These are phyloP conservation scores for Phaethon lepturus DNA, from an alignment of 2,113 vertebrate species.

Conservation along the genomic window DNA sequence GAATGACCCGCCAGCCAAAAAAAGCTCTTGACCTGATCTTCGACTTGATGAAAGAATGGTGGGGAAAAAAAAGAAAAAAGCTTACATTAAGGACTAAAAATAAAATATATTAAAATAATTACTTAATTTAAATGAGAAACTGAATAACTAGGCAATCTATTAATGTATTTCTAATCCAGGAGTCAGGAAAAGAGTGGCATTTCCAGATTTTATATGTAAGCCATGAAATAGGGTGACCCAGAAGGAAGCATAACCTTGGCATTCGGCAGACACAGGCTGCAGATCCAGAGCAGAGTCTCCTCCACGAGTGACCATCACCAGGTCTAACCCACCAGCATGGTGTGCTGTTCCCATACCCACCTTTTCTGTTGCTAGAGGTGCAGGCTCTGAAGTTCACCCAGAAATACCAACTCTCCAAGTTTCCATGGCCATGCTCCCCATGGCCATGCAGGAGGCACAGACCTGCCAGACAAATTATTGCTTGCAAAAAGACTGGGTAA, in stretches of 20 bases:
- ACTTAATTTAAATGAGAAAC: not conserved
- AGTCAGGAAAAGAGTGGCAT: not conserved
- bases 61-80: too few relatives aligned
- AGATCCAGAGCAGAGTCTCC: not conserved
- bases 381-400: not conserved
- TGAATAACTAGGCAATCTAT: not conserved
- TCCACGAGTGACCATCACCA: accelerated
- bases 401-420: not conserved
- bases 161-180: not conserved
- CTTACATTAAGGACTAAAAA: not conserved
- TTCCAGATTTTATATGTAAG: not conserved
- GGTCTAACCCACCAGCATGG: not conserved
- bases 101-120: not conserved
- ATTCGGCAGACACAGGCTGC: not conserved
- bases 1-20: not conserved
- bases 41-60: not conserved
- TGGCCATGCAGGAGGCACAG: not conserved
- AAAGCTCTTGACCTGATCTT: not conserved
- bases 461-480: not conserved
- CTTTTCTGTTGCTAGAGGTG: not conserved
- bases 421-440: accelerated
- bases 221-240: not conserved
- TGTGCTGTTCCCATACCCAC: not conserved
- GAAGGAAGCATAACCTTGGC: not conserved
- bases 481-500: not conserved